Base-by-base conservation (phyloP, 2,113 vertebrate species). In the Menidia beryllina region DNA sequence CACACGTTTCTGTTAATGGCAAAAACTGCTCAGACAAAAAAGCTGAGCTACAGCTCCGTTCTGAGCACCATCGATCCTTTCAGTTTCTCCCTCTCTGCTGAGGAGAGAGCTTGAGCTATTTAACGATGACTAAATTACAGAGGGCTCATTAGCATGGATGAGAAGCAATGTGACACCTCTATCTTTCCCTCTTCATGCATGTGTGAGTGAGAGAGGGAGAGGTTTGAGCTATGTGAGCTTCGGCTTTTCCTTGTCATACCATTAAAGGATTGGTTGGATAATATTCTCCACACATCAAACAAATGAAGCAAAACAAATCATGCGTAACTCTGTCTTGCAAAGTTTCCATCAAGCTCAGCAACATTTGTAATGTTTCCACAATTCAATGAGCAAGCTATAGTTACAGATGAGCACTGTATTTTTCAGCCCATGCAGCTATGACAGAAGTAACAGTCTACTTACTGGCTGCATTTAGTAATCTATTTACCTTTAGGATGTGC, bases 121-220 rank as follows among this genome's bases (percentile, higher is more conserved):
- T 72, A 45, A 86, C 60, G 36, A 70, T 63, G 74, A 83, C 83
- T 75, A 82, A 74, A 82, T 84, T 77, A 82, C 49, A 55, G 52
- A 73, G 48, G 34, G 23, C 64, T 70, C 68, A 84, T 89, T 87
- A 88, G 70, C 72, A 88, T 84, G 73, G 51, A 77, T 12, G 49
- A 65, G 36, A 84, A 77, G 71, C 45, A 69, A 79, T 59, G 50
- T 81, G 75, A 60, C 73, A 83, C 17, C 50, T 6, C 0, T 66
- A 57, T 80, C 78, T 80, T 52, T 57, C 54, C 58, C 63, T 39
- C 38, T 79, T 39, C 62, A 9, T 50, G 51, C 58, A 64, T 67
- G 45, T 55, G 51, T 47, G 68, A 43, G 21, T 72, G 48, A 65
- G 57, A 51, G 56, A 45, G n/a, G 17, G 47, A 47, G 15, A 34